phyloP scores from a whole-genome alignment of 2,797 vertebrate species.

The Micropoecilia bifurca region DNA sequence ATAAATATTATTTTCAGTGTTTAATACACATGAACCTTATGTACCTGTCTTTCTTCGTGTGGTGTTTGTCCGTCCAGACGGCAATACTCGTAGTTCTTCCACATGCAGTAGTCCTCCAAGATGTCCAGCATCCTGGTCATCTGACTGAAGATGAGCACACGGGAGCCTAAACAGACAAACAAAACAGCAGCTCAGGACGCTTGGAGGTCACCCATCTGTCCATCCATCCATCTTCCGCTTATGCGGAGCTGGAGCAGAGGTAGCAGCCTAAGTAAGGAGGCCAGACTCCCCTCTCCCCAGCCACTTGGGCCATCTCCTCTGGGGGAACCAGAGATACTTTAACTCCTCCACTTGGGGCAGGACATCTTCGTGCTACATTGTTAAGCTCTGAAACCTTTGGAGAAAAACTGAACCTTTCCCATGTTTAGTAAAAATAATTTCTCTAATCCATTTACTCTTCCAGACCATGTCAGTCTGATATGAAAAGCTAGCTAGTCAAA shows the following conservation, averaged over 20 bases:
- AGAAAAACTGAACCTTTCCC: background rate
- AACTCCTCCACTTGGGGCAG: too few species aligned
- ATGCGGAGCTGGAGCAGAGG: too few species aligned
- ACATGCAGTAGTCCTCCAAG: constrained; percentile 99
- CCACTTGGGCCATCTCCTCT: too few species aligned
- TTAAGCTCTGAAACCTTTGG: background rate
- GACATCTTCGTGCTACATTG: too few species aligned
- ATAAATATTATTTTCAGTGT: too few species aligned
- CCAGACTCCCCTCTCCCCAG: too few species aligned
- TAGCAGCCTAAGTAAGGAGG: too few species aligned
- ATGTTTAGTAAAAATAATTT: background rate
- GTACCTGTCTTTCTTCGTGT: constrained; percentile 97
- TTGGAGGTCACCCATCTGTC: background rate
- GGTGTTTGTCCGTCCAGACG: constrained; percentile 97
- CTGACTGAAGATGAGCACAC: constrained; percentile 97
- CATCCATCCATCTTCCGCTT: too few species aligned
- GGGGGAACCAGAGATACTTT: too few species aligned
- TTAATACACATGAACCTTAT: too few species aligned
- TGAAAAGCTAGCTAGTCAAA: background rate
- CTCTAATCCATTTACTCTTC: background rate
- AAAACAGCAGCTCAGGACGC: background rate
- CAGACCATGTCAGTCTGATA: background rate
- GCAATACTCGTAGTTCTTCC: constrained; percentile 96
- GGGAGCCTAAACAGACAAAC: constrained; percentile 82
- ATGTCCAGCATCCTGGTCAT: constrained; percentile 99